Percentiles rank a stretch among this genome's conserved stretches.
Conservation (phyloP, 2,113 vertebrate genomes). For the Alaudala cheleensis region DNA sequence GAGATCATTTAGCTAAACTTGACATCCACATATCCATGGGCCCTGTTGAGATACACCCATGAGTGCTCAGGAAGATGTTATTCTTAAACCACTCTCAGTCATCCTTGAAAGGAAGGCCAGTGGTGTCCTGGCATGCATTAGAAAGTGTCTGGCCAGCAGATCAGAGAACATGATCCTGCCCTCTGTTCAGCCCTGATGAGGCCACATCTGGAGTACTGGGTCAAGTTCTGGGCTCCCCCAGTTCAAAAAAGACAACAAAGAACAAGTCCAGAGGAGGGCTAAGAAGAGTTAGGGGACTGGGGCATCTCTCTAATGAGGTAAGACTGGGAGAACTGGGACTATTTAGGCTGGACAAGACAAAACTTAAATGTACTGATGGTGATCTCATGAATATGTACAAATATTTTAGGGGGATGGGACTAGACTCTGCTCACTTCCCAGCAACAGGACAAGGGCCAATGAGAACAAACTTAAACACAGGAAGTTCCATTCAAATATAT, state of each 20-base stretch:
- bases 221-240: background rate
- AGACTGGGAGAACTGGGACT: accelerated
- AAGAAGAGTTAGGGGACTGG: background rate
- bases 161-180: too few species aligned
- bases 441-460: too few species aligned
- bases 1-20: background rate
- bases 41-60: too few species aligned
- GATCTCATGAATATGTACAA: background rate
- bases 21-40: too few species aligned
- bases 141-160: background rate
- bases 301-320: background rate
- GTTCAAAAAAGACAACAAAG: background rate
- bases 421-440: background rate
- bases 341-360: background rate
- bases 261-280: background rate
- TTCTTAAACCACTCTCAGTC: background rate
- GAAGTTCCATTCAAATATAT: background rate
- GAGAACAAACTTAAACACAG: background rate
- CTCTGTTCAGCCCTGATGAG: background rate
- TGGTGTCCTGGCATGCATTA: background rate
- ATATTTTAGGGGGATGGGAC: background rate
- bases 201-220: background rate
- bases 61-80: background rate
- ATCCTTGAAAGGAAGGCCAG: background rate
- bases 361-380: background rate